Conservation (phyloP, 1,140 invertebrate species). For the Drosophila rhopaloa region DNA sequence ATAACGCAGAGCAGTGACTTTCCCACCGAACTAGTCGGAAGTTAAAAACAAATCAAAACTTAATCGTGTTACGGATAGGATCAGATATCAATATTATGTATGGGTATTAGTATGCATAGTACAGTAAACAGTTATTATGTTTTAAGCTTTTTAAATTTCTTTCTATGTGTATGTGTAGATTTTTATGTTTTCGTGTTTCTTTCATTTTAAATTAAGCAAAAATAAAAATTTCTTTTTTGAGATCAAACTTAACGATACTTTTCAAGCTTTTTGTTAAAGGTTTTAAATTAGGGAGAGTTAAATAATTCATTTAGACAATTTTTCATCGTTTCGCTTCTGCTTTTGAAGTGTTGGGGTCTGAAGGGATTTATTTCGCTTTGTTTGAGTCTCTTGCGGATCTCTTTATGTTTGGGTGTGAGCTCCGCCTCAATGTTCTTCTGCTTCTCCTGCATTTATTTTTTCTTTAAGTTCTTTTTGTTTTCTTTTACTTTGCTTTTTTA, state of each 20-base stretch:
- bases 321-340: slow-evolving; percentile 25
- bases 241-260: slow-evolving; percentile 83
- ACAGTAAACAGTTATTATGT: slow-evolving; percentile 75
- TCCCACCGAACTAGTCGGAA: slow-evolving; percentile 33
- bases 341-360: slow-evolving; percentile 32
- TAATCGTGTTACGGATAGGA: slow-evolving; percentile 52
- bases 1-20: slow-evolving; percentile 29
- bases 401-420: slow-evolving; percentile 8
- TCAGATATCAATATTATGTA: slow-evolving; percentile 61
- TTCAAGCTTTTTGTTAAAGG: slow-evolving; percentile 63
- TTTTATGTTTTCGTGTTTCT: slow-evolving; percentile 44
- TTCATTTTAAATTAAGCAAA: slow-evolving; percentile 76
- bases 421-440: slow-evolving; percentile 21
- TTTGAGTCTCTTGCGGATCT: slow-evolving; percentile 21
- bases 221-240: slow-evolving; percentile 75
- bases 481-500: slow-evolving; percentile 65
- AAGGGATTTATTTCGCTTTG: slow-evolving; percentile 32
- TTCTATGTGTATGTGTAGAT: slow-evolving; percentile 22
- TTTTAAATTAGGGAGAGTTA: slow-evolving; percentile 43
- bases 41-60: slow-evolving; percentile 60
- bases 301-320: slow-evolving; percentile 51
- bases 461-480: slow-evolving; percentile 43
- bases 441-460: slow-evolving; percentile 54
- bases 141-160: slow-evolving; percentile 63
- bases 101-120: slow-evolving; percentile 76